These are phyloP conservation scores for Podabrus alpinus DNA, from an alignment of 2,888 invertebrate species.

Conservation along the genomic window DNA sequence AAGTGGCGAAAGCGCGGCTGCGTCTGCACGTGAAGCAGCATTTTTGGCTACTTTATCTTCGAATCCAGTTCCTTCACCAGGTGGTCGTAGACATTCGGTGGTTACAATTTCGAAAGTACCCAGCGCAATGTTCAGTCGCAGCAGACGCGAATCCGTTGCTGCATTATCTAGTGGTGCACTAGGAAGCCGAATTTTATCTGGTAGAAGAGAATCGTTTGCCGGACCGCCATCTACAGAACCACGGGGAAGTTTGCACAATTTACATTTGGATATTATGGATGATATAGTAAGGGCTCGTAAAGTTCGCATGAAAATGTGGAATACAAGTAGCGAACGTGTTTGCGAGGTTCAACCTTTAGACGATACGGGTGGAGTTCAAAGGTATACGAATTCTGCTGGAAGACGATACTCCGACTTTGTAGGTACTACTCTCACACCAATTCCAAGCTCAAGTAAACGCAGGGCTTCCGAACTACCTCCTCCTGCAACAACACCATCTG, in stretches of 20 bases:
- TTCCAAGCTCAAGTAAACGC: conserved; percentile 61
- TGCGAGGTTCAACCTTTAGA: conserved; percentile 83
- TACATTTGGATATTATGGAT: conserved; percentile 87
- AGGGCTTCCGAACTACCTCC: conserved; percentile 78
- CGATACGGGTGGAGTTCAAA: conserved; percentile 65
- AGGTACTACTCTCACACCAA: conserved; percentile 63
- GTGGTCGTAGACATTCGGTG: conserved; percentile 82
- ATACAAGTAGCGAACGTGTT: conserved; percentile 74
- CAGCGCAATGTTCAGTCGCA: conserved; percentile 74
- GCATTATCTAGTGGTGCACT: conserved; percentile 68
- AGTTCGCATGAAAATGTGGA: conserved; percentile 84
- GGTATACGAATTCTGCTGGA: conserved; percentile 56
- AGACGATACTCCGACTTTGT: conserved; percentile 78
- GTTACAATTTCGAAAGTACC: conserved; percentile 86
- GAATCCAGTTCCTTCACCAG: conserved; percentile 71
- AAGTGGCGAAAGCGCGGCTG: conserved; percentile 72
- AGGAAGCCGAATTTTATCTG: conserved; percentile 51
- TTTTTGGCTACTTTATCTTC: conserved; percentile 82
- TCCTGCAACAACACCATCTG: conserved; percentile 36
- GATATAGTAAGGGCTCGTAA: conserved; percentile 83
- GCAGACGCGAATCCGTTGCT: conserved; percentile 80
- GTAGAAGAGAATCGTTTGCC: conserved; percentile 53
- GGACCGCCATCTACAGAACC: conserved; percentile 76
- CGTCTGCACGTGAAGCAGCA: conserved; percentile 78
- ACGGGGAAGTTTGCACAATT: conserved; percentile 78